phyloP scores from a whole-genome alignment of 2,888 invertebrate genomes.

The Leptothorax acervorum region DNA sequence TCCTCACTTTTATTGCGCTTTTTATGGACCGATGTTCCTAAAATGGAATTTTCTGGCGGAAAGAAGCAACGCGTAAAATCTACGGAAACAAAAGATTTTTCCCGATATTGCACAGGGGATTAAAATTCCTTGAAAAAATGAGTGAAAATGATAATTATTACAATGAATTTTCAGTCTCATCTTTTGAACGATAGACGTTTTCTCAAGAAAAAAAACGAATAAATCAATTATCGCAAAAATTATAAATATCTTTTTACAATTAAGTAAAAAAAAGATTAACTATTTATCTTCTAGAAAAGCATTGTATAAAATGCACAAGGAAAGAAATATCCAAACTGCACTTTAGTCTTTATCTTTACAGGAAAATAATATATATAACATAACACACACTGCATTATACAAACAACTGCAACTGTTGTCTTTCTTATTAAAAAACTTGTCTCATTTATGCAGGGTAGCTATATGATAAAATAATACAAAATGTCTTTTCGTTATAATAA shows the following conservation, averaged over 20 bases:
- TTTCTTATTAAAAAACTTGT: background rate
- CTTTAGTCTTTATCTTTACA: no score
- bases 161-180: background rate
- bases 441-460: background rate
- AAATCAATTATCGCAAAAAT: background rate
- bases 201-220: background rate
- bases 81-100: background rate
- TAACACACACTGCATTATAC: background rate
- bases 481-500: background rate
- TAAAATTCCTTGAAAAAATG: background rate
- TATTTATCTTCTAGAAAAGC: background rate
- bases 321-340: no score
- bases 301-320: background rate
- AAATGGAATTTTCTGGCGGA: conserved; percentile 35
- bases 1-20: conserved; percentile 33
- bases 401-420: background rate
- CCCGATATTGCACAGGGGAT: background rate
- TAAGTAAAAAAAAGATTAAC: background rate
- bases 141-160: conserved; percentile 25
- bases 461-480: background rate
- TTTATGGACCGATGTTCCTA: conserved; percentile 30
- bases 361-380: no score
- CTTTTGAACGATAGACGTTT: background rate
- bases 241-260: background rate
- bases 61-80: conserved; percentile 19